A percentile compares a stretch with the other conserved stretches of the same genome.
Evolutionary conservation across 2,797 vertebrate species (phyloP).

Genomic region (Percopsis omiscomaycus): DNA sequence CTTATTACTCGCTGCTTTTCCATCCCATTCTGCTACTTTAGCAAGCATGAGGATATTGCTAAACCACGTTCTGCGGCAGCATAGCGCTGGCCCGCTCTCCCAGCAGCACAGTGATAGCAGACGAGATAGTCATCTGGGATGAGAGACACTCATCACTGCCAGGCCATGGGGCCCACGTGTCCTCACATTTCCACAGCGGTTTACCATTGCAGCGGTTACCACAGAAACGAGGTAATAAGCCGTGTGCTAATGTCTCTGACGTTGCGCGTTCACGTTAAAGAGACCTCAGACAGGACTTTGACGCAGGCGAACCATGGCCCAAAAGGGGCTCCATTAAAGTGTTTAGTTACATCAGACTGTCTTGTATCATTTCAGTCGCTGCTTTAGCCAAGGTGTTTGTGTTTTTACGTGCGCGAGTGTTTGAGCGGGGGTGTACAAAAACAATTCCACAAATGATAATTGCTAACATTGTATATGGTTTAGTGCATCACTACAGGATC

Average conservation of each 20-base stretch:
- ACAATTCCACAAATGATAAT: too few species aligned
- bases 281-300: conserved; percentile 55
- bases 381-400: neutral
- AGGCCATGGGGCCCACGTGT: conserved; percentile 15
- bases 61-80: conserved; percentile 17
- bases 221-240: conserved; percentile 53
- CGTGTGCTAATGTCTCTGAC: conserved; percentile 31
- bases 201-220: conserved; percentile 45
- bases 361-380: neutral
- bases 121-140: conserved; percentile 56
- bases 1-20: conserved; percentile 43
- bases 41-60: conserved; percentile 32
- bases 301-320: neutral
- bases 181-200: conserved; percentile 7
- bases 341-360: neutral
- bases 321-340: conserved; percentile 10
- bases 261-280: conserved; percentile 46
- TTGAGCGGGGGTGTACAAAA: too few species aligned
- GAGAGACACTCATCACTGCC: conserved; percentile 54
- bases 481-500: too few species aligned
- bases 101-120: conserved; percentile 50
- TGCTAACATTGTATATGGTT: too few species aligned
- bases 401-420: neutral
- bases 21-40: conserved; percentile 42
- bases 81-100: conserved; percentile 45